Percentiles rank a stretch among this genome's conserved stretches.
These are phyloP conservation scores for Nestor notabilis DNA, from an alignment of 2,113 vertebrate genomes.

Conservation along the genomic window DNA sequence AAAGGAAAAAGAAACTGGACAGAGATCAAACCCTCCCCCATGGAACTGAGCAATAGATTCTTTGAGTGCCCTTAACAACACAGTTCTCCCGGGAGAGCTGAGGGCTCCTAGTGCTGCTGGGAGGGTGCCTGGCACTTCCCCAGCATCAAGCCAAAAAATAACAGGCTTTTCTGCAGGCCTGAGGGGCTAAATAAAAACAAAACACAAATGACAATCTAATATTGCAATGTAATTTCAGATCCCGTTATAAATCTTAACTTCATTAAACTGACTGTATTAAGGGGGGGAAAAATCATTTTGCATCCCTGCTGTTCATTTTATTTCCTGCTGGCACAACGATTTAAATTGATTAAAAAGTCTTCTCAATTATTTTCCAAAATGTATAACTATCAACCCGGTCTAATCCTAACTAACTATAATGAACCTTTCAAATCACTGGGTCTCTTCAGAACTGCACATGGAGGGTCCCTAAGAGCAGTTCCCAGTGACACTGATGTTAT, in stretches of 20 bases:
- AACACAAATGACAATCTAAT: background rate
- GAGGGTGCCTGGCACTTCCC: background rate
- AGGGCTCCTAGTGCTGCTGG: background rate
- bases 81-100: background rate
- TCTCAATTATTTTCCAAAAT: slow-evolving; percentile 37
- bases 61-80: slow-evolving; percentile 21
- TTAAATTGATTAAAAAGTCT: slow-evolving; percentile 35
- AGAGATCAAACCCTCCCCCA: background rate
- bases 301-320: slow-evolving; percentile 24
- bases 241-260: slow-evolving; percentile 5
- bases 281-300: background rate
- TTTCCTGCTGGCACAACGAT: slow-evolving; percentile 46
- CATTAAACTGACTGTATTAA: slow-evolving; percentile 32
- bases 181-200: background rate
- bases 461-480: background rate
- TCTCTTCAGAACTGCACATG: background rate
- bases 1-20: slow-evolving; percentile 42
- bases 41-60: background rate
- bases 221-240: background rate
- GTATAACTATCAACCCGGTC: background rate
- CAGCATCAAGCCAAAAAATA: background rate
- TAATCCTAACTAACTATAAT: background rate
- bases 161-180: background rate
- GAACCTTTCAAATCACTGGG: background rate
- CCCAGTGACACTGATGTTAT: background rate